These are phyloP conservation scores for Lasioglossum leucozonium DNA, from an alignment of 2,888 invertebrate species.

Conservation along the genomic window DNA sequence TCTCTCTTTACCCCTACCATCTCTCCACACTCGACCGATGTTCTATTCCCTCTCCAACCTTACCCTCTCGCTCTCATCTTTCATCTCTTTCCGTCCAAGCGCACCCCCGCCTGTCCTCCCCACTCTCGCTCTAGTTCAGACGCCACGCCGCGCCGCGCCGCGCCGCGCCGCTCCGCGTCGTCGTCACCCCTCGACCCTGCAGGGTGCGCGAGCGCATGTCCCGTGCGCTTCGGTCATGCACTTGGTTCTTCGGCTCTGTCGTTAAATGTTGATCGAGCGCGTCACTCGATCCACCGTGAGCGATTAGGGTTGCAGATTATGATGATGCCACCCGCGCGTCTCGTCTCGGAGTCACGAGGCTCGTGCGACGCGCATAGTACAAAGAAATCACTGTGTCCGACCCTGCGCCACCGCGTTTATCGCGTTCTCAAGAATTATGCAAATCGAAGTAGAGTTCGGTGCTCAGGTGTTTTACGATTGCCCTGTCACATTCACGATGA, in stretches of 20 bases:
- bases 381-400: slow-evolving; percentile 36
- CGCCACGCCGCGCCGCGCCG: slow-evolving; percentile 31
- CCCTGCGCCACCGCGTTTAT: slow-evolving; percentile 34
- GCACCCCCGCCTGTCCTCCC: slow-evolving; percentile 36
- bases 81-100: slow-evolving; percentile 40
- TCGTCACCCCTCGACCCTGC: slow-evolving; percentile 52
- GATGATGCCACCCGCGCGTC: slow-evolving; percentile 30
- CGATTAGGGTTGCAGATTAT: slow-evolving; percentile 63
- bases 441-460: slow-evolving; percentile 13
- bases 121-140: slow-evolving; percentile 11
- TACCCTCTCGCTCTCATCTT: slow-evolving; percentile 39
- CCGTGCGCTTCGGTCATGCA: slow-evolving; percentile 54
- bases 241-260: slow-evolving; percentile 47
- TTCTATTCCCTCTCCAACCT: slow-evolving; percentile 33
- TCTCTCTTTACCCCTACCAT: slow-evolving; percentile 40
- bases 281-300: slow-evolving; percentile 49
- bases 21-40: slow-evolving; percentile 24
- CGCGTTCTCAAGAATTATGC: slow-evolving; percentile 22
- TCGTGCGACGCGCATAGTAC: background rate
- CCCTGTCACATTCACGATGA: background rate
- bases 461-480: background rate
- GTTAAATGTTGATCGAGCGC: slow-evolving; percentile 62
- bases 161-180: slow-evolving; percentile 46
- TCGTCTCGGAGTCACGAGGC: background rate
- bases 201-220: slow-evolving; percentile 59